Evolutionary conservation across 2,113 vertebrate genomes (phyloP).

Genomic region (Urocitellus parryii): DNA sequence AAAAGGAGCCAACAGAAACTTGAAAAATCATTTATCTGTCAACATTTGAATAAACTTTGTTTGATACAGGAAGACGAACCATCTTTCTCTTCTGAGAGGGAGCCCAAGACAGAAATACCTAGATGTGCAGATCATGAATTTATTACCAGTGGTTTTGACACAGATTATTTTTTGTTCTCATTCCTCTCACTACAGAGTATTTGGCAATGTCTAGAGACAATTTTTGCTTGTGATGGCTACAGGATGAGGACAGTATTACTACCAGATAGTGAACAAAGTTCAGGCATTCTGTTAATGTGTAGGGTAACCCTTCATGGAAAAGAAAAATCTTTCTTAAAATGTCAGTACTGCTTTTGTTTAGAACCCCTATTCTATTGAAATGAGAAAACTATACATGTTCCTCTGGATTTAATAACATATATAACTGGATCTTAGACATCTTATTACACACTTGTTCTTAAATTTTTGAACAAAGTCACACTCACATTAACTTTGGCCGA

Average conservation of each 20-base stretch:
- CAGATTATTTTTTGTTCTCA: background rate
- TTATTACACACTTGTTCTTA: background rate
- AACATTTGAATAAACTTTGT: background rate
- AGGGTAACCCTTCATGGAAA: background rate
- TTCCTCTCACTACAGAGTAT: no score
- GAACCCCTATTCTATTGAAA: background rate
- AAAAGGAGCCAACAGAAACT: background rate
- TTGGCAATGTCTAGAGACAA: background rate
- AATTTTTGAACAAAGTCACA: background rate
- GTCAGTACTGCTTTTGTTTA: background rate
- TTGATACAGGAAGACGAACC: background rate
- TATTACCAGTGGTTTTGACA: background rate
- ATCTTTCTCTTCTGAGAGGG: background rate
- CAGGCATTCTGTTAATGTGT: background rate
- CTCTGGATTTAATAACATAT: background rate
- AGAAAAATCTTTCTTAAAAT: background rate
- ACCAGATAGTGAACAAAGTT: background rate
- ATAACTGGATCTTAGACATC: no score
- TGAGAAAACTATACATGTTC: background rate
- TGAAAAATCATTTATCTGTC: background rate
- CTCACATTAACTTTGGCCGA: background rate
- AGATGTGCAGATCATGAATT: background rate
- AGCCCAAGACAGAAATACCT: rapidly evolving
- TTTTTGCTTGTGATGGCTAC: background rate
- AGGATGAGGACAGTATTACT: background rate